Conservation (phyloP, 2,888 invertebrate genomes). For the Kryphioiulus occultus region DNA sequence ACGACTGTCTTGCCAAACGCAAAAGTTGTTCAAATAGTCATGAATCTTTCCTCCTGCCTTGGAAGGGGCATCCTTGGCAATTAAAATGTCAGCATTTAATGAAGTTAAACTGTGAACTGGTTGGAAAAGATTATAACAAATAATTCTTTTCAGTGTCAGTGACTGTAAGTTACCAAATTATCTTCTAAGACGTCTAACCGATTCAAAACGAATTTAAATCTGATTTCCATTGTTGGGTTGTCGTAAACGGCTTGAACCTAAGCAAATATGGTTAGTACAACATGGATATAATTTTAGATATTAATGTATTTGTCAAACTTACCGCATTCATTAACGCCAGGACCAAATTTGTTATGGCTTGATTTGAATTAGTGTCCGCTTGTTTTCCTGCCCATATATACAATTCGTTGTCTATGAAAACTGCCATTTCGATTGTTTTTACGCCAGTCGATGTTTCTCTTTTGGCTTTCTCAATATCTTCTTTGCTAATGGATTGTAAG, state of each 20-base stretch:
- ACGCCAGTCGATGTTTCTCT: not conserved
- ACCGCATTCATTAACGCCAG: constrained; percentile 52
- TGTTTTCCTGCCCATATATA: constrained; percentile 44
- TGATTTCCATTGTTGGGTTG: constrained; percentile 47
- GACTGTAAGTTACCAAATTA: not conserved
- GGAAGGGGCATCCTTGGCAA: constrained; percentile 54
- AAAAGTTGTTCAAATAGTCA: constrained; percentile 61
- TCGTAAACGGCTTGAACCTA: constrained; percentile 52
- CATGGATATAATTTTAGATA: not conserved
- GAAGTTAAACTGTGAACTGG: not conserved
- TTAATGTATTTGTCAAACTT: not conserved
- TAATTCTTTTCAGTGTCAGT: no score
- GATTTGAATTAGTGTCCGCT: not conserved
- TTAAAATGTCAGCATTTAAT: not conserved
- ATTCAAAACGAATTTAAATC: constrained; percentile 47
- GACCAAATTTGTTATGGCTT: constrained; percentile 42
- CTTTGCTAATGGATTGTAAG: not conserved
- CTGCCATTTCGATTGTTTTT: constrained; percentile 51
- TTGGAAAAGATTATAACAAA: no score
- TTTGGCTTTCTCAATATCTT: not conserved
- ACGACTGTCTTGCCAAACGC: constrained; percentile 58
- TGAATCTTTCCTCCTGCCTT: constrained; percentile 60
- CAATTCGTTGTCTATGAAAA: constrained; percentile 51
- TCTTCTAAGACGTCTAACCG: constrained; percentile 42
- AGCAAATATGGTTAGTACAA: not conserved